These are phyloP conservation scores for Melanaphis sacchari DNA, from an alignment of 1,140 invertebrate species.

Conservation along the genomic window DNA sequence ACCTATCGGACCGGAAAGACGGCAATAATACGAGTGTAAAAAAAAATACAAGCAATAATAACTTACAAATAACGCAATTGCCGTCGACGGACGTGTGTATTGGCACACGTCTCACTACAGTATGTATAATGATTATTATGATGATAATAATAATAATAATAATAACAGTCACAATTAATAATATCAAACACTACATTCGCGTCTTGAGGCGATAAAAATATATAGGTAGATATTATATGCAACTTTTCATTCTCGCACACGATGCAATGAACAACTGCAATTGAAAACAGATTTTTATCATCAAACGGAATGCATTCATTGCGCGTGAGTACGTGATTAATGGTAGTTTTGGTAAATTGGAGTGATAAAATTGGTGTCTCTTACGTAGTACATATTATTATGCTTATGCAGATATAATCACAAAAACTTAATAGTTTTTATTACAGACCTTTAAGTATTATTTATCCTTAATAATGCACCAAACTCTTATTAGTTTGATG, in stretches of 20 bases:
- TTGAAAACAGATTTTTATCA: background rate
- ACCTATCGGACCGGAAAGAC: background rate
- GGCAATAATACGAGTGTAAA: background rate
- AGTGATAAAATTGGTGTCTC: no score
- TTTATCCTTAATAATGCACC: no score
- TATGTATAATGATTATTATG: background rate
- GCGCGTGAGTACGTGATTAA: background rate
- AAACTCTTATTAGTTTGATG: no score
- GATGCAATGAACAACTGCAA: background rate
- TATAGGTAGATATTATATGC: background rate
- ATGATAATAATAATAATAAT: background rate
- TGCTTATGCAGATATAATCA: no score
- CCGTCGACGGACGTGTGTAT: slow-evolving; percentile 18
- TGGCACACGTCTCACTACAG: background rate
- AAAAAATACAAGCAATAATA: slow-evolving; percentile 11
- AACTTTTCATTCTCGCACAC: background rate
- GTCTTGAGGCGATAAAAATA: background rate
- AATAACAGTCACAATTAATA: slow-evolving; percentile 14
- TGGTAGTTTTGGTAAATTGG: background rate
- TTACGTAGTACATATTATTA: no score
- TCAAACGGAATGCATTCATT: background rate
- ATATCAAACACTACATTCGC: background rate
- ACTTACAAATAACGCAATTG: slow-evolving; percentile 12
- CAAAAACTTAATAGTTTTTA: no score
- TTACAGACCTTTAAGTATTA: no score